A percentile compares a stretch with the other conserved stretches of the same genome.
Evolutionary conservation across 2,797 vertebrate genomes (phyloP).

Genomic region (Ctenosaura bakeri): DNA sequence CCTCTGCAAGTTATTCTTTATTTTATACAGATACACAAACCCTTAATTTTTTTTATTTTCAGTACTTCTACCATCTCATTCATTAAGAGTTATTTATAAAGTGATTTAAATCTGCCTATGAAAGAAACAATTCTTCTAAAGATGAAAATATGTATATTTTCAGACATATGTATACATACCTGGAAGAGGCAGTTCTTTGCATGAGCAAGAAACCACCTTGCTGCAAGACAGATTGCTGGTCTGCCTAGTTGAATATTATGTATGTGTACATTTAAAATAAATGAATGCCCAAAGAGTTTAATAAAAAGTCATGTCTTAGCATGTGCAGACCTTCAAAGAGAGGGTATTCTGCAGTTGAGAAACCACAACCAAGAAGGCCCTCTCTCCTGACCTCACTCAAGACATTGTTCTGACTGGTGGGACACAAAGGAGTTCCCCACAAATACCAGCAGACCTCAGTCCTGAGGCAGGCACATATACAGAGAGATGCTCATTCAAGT

Average conservation of each 20-base stretch:
- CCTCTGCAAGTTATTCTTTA: background rate
- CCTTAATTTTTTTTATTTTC: background rate
- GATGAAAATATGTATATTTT: background rate
- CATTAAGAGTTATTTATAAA: background rate
- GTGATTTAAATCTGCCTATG: background rate
- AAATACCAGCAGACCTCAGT: too few species aligned
- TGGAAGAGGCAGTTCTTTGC: background rate
- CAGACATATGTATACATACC: background rate
- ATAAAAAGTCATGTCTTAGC: too few species aligned
- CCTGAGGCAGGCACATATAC: too few species aligned
- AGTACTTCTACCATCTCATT: background rate
- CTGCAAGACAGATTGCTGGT: background rate
- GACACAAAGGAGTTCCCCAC: too few species aligned
- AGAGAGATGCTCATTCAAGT: too few species aligned
- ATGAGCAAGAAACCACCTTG: background rate
- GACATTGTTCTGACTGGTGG: too few species aligned
- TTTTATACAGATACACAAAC: background rate
- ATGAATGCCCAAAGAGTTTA: too few species aligned
- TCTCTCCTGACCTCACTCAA: too few species aligned
- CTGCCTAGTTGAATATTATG: background rate
- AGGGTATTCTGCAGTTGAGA: too few species aligned
- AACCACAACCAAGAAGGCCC: too few species aligned
- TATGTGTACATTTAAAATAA: too few species aligned
- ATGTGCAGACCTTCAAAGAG: too few species aligned
- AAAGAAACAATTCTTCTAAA: slow-evolving; percentile 10